Conservation (phyloP, 2,888 invertebrate species). For the Parnassius smintheus region DNA sequence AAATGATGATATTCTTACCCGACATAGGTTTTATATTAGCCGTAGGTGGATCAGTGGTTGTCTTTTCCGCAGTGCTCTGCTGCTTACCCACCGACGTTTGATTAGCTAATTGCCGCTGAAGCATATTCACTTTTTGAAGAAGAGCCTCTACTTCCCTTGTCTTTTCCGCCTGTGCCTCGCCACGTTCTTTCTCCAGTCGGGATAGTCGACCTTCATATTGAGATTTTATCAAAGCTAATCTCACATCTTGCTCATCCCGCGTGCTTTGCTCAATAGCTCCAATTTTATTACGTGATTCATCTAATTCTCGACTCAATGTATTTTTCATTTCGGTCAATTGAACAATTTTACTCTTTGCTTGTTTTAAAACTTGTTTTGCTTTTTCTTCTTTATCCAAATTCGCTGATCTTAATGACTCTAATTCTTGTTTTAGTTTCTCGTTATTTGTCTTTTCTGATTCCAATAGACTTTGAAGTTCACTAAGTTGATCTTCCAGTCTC, state of each 20-base stretch:
- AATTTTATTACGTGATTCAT: constrained; percentile 74
- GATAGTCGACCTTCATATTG: constrained; percentile 86
- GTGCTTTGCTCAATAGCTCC: constrained; percentile 75
- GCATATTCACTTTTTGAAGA: constrained; percentile 84
- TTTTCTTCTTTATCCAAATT: constrained; percentile 84
- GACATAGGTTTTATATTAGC: constrained; percentile 98
- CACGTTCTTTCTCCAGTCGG: constrained; percentile 87
- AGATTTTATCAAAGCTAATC: constrained; percentile 83
- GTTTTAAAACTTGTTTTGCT: constrained; percentile 85
- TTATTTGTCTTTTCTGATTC: constrained; percentile 79
- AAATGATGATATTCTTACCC: constrained; percentile 71
- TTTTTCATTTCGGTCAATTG: constrained; percentile 86
- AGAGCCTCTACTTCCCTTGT: constrained; percentile 85
- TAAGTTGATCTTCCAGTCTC: constrained; percentile 74
- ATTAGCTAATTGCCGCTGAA: constrained; percentile 86
- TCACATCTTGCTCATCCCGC: constrained; percentile 79
- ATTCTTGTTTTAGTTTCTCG: constrained; percentile 84
- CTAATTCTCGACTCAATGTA: constrained; percentile 80
- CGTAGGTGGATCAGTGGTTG: constrained; percentile 84
- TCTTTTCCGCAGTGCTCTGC: constrained; percentile 78
- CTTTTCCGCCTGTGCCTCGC: constrained; percentile 83
- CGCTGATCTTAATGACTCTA: constrained; percentile 80
- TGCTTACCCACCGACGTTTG: constrained; percentile 86
- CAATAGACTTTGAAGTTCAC: constrained; percentile 65
- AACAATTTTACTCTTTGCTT: constrained; percentile 87